phyloP scores from a whole-genome alignment of 2,888 invertebrate genomes.

The Palloptera scutellata region DNA sequence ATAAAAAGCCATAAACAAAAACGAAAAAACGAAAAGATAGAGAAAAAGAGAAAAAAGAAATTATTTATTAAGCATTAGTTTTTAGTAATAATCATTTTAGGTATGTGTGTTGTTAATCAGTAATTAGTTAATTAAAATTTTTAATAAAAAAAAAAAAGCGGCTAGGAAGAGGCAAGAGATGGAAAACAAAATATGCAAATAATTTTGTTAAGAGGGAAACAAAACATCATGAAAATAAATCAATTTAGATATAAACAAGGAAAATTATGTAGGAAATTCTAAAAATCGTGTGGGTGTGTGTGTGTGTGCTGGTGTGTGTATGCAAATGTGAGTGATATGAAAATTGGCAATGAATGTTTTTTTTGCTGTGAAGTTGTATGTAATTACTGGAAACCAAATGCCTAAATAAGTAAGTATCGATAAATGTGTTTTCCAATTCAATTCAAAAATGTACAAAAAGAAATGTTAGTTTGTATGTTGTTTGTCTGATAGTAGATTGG shows the following conservation, averaged over 20 bases:
- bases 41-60: constrained; percentile 32
- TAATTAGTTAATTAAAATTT: background rate
- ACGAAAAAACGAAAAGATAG: constrained; percentile 18
- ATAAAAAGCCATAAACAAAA: constrained; percentile 35
- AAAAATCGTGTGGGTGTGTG: background rate
- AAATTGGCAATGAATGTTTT: background rate
- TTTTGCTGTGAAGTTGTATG: too few relatives aligned
- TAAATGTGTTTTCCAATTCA: background rate
- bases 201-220: background rate
- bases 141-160: background rate
- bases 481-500: background rate
- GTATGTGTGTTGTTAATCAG: background rate
- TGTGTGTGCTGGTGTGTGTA: background rate
- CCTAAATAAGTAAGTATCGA: too few relatives aligned
- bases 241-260: constrained; percentile 34
- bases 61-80: constrained; percentile 6
- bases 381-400: too few relatives aligned
- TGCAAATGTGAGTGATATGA: constrained; percentile 1
- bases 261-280: constrained; percentile 27
- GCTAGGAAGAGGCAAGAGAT: background rate
- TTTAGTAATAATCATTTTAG: background rate
- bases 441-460: background rate
- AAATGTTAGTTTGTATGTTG: background rate
- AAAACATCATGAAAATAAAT: constrained; percentile 3
- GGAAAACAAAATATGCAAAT: background rate